phyloP scores from a whole-genome alignment of 1,140 invertebrate species.

The Calycopis cecrops region DNA sequence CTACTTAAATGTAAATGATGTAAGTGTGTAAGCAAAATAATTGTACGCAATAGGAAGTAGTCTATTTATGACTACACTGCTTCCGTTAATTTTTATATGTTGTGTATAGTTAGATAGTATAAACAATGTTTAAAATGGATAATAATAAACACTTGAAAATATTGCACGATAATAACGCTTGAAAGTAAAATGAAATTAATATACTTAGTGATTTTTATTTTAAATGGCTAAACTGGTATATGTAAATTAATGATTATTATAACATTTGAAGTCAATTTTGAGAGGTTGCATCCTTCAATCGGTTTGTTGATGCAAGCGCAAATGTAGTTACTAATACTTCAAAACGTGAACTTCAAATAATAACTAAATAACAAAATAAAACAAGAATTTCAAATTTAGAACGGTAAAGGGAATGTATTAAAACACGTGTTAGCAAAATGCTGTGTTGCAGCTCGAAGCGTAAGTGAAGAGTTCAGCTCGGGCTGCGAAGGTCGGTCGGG shows the following conservation, averaged over 20 bases:
- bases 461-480: slow-evolving; percentile 70
- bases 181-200: not conserved
- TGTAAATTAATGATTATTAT: not conserved
- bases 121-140: slow-evolving; percentile 1
- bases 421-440: slow-evolving; percentile 39
- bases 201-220: too few species aligned
- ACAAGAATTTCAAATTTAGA: too few species aligned
- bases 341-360: too few species aligned
- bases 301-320: too few species aligned
- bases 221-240: not conserved
- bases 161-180: slow-evolving; percentile 6
- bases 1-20: too few species aligned
- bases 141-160: not conserved
- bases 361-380: too few species aligned
- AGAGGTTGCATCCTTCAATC: too few species aligned
- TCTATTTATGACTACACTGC: slow-evolving; percentile 5
- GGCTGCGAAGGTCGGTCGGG: slow-evolving; percentile 70
- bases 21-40: too few species aligned
- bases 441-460: slow-evolving; percentile 65
- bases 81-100: not conserved
- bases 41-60: not conserved
- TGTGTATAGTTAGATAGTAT: slow-evolving; percentile 5
- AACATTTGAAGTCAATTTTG: too few species aligned
- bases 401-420: too few species aligned
- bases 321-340: too few species aligned